Base-by-base conservation (phyloP, 2,113 vertebrate genomes). In the Daphoenositta chrysoptera region DNA sequence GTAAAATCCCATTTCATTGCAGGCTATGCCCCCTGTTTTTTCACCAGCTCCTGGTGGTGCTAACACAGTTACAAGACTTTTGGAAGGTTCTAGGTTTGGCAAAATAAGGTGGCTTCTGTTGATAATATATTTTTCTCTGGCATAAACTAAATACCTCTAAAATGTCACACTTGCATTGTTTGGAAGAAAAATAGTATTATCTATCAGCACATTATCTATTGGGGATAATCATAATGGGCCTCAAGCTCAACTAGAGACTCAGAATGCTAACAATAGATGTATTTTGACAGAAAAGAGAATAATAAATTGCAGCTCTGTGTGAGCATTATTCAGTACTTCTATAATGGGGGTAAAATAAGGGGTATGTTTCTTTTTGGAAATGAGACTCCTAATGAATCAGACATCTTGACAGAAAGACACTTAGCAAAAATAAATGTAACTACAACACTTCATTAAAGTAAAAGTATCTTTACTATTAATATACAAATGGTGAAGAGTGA, bases 401-500 rank as follows among this genome's bases (percentile, higher is more conserved):
- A 92, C 33, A 80, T 71, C 75, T 83, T 69, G 83, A 57, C 63
- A 92, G 66, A 93, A 71, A 91, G 85, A 83, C 77, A 75, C 75
- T 94, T 94, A 61, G 76, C 24, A 94, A 95, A 97, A 97, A 97
- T 87, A 98, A 97, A 97, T 78, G 77, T 81, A 97, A 96, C 95
- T 91, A 91, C 96, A 95, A 96, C 97, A 97, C 95, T 98, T 97
- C 93, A 96, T 98, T 98, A 98, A 98, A 98, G 97, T 98, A 98
- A 98, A 98, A 98, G 96, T 98, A 97, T 98, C 96, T 98, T 98
- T 98, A 98, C 98, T 98, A 98, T 98, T 98, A 98, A 98, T 98
- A 98, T 98, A 98, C 97, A 98, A 98, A 98, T 98, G 98, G 97
- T 98, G 97, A 97, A 98, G 98, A 98, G 97, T 98, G 98, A 98